Evolutionary conservation across 1,140 invertebrate species (phyloP), one percentile per base, ranked within the genome.

Genomic region (Octopus bimaculoides): DNA sequence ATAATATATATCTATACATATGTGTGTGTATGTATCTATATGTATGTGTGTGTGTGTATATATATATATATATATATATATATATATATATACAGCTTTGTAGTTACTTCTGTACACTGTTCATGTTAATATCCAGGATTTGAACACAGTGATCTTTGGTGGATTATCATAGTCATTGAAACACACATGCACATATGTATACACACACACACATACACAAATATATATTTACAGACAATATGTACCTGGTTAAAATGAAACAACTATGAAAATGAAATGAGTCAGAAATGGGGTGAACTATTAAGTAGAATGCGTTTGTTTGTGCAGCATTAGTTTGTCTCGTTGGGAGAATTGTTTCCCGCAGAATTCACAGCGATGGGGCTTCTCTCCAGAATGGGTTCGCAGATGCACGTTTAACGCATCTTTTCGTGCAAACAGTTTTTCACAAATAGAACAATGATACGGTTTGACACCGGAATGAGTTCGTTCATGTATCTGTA

Each of bases 381-480:
- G 81, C 77, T 83, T 85, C 52, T 82, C 82, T 7, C 82, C 82
- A 55, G 79, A 81, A 69, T 85, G 84, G 41, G 79, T 84, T 20
- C 97, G 90, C n/a, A 97, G 92, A 88, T 98, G 96, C 0, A 96
- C 97, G 91, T 97, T 96, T 53, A 98, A 91, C 86, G 97, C 97
- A 73, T 95, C 96, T 61, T 96, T 92, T 90, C 96, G 95, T 89
- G 96, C 96, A 87, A 97, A 96, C 83, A 93, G 95, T 88, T 97
- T 97, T 79, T 94, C 95, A 89, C 96, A 97, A 69, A 94, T 94
- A 91, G 96, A 95, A 88, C 96, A 97, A 54, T 93, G 93, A 86
- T 96, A 96, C 14, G 95, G 96, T 88, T 96, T 95, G 88, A 96
- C 95, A 0, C 95, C 95, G 5, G 95, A 95, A 84, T 92, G 95